Percentiles rank a stretch among this genome's conserved stretches.
Conservation (phyloP, 2,113 vertebrate species). For the Tapirus terrestris region DNA sequence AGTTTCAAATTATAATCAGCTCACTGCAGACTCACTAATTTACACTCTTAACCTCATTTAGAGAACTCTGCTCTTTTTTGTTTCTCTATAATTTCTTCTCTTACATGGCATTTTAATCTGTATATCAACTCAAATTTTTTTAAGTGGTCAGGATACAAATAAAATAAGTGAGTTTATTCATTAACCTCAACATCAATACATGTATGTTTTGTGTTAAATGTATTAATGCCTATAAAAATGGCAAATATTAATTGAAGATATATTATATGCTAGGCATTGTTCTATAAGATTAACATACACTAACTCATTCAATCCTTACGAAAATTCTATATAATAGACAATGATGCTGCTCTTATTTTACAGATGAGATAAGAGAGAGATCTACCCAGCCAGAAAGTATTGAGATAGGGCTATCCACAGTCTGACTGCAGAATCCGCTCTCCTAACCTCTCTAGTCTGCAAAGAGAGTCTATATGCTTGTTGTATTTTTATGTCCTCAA, state of each 20-base stretch:
- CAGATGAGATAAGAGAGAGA: not conserved
- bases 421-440: not conserved
- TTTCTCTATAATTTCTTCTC: not conserved
- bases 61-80: not conserved
- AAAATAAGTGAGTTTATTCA: not conserved
- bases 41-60: not conserved
- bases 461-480: not conserved
- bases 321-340: not conserved
- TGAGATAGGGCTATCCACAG: accelerated
- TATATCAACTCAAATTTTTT: not conserved
- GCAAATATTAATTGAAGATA: not conserved
- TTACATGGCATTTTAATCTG: not conserved
- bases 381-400: no score
- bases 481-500: not conserved
- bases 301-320: not conserved
- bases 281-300: not conserved
- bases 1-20: not conserved
- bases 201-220: not conserved
- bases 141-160: not conserved
- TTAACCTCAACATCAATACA: not conserved
- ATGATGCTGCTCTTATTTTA: not conserved
- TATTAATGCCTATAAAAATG: not conserved
- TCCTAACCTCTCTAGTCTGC: not conserved
- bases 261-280: not conserved
- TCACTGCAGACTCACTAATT: not conserved